phyloP scores from a whole-genome alignment of 2,888 invertebrate genomes.

The Cryptocephalus primarius region DNA sequence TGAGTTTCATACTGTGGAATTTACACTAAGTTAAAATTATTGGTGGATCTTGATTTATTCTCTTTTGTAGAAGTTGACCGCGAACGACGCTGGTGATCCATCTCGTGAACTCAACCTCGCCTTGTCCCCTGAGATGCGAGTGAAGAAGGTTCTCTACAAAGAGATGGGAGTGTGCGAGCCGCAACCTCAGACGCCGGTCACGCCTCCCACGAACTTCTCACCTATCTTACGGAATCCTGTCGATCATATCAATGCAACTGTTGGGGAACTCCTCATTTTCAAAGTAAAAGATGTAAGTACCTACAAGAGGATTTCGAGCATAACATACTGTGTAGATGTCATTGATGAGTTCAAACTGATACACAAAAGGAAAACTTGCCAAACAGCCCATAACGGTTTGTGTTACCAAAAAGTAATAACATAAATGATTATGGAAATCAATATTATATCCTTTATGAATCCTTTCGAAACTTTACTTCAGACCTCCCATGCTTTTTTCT shows the following conservation, averaged over 20 bases:
- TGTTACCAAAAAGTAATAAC: no score
- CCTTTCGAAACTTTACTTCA: no score
- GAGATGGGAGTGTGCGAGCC: slow-evolving; percentile 59
- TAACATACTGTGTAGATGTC: no score
- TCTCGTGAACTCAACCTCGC: slow-evolving; percentile 48
- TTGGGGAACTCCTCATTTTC: slow-evolving; percentile 70
- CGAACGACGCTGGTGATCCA: slow-evolving; percentile 48
- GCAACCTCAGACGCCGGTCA: slow-evolving; percentile 27
- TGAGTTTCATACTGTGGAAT: no score
- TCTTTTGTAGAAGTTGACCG: slow-evolving; percentile 39
- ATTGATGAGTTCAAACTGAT: no score
- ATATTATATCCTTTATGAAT: no score
- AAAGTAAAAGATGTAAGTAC: slow-evolving; percentile 64
- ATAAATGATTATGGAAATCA: no score
- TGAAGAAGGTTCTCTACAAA: slow-evolving; percentile 53
- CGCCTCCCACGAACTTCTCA: slow-evolving; percentile 48
- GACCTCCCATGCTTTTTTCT: slow-evolving; percentile 19
- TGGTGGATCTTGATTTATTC: background rate
- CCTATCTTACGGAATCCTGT: slow-evolving; percentile 78
- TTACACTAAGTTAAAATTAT: no score
- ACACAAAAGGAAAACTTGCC: no score
- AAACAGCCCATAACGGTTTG: no score
- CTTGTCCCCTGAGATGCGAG: slow-evolving; percentile 54
- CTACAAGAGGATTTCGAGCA: background rate
- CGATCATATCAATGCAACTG: slow-evolving; percentile 70